Percentiles rank a stretch among this genome's conserved stretches.
phyloP scores from a whole-genome alignment of 2,797 vertebrate genomes.

The Lemur catta region DNA sequence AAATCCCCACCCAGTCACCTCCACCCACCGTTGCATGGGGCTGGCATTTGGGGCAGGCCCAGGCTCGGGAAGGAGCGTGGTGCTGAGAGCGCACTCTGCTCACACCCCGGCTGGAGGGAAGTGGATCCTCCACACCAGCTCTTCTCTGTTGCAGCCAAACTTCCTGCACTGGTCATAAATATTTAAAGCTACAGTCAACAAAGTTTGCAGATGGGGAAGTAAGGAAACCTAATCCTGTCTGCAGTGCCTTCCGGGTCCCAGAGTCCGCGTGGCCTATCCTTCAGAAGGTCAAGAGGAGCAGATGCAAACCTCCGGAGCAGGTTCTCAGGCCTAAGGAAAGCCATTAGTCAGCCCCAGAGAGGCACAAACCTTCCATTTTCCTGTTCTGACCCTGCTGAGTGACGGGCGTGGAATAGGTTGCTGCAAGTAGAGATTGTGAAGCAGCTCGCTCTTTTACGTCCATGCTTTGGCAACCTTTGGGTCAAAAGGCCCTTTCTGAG shows the following conservation, averaged over 20 bases:
- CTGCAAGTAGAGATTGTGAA: neutral
- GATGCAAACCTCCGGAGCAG: neutral
- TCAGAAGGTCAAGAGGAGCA: slow-evolving; percentile 48
- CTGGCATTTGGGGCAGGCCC: slow-evolving; percentile 41
- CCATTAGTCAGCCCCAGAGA: neutral
- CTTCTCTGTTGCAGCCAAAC: slow-evolving; percentile 72
- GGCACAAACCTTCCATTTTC: neutral
- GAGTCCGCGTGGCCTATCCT: slow-evolving; percentile 55
- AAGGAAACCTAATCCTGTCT: slow-evolving; percentile 72
- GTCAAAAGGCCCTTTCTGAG: neutral
- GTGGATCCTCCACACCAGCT: slow-evolving; percentile 40
- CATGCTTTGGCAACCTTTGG: neutral
- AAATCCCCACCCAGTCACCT: neutral
- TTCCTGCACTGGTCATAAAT: slow-evolving; percentile 81
- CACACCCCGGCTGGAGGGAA: slow-evolving; percentile 62
- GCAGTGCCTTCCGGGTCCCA: neutral
- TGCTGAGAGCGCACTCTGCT: neutral
- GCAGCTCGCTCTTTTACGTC: rapidly evolving
- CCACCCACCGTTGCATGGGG: neutral
- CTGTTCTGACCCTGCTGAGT: neutral
- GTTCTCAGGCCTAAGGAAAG: neutral
- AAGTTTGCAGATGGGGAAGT: slow-evolving; percentile 65
- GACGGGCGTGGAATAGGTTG: neutral
- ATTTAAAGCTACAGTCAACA: slow-evolving; percentile 81
- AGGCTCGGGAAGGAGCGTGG: neutral